Percentiles rank a stretch among this genome's conserved stretches.
These are phyloP conservation scores for Anabas testudineus DNA, from an alignment of 2,797 vertebrate genomes.

Conservation along the genomic window DNA sequence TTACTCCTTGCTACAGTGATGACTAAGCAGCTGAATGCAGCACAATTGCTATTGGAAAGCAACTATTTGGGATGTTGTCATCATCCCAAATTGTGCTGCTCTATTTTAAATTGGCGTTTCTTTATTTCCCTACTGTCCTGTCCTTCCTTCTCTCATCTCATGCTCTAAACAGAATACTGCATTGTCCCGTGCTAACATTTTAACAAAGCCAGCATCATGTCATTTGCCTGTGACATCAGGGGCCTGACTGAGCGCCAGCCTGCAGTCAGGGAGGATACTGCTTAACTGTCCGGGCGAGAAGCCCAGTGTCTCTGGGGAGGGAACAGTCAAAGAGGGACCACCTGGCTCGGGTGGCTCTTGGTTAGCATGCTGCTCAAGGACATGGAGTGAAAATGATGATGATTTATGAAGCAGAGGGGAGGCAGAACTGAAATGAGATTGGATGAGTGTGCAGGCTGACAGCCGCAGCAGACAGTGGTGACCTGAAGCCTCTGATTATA, in stretches of 20 bases:
- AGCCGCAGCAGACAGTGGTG: conserved; percentile 30
- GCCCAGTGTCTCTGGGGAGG: conserved; percentile 54
- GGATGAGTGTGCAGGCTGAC: conserved; percentile 25
- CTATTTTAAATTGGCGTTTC: neutral
- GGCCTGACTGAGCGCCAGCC: conserved; percentile 54
- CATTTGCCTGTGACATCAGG: conserved; percentile 45
- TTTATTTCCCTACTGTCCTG: neutral
- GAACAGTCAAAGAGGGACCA: conserved; percentile 31
- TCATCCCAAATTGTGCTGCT: neutral
- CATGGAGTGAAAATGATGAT: conserved; percentile 22
- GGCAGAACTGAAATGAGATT: conserved; percentile 5
- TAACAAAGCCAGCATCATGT: conserved; percentile 48
- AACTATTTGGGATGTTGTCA: conserved; percentile 29
- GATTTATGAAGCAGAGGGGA: conserved; percentile 9
- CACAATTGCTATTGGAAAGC: conserved; percentile 14
- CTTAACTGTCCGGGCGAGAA: conserved; percentile 52
- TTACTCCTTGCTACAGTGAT: conserved; percentile 32
- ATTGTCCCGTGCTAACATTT: conserved; percentile 49
- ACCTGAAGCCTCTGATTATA: conserved; percentile 56
- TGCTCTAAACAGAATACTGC: conserved; percentile 44
- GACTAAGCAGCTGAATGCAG: conserved; percentile 67
- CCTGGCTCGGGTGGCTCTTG: conserved; percentile 30
- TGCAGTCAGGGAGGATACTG: conserved; percentile 43
- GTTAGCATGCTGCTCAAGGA: conserved; percentile 48
- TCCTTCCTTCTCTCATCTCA: neutral